Conservation (phyloP, 2,113 vertebrate species). For the crab-eating macaque (Macaca fascicularis) region DNA sequence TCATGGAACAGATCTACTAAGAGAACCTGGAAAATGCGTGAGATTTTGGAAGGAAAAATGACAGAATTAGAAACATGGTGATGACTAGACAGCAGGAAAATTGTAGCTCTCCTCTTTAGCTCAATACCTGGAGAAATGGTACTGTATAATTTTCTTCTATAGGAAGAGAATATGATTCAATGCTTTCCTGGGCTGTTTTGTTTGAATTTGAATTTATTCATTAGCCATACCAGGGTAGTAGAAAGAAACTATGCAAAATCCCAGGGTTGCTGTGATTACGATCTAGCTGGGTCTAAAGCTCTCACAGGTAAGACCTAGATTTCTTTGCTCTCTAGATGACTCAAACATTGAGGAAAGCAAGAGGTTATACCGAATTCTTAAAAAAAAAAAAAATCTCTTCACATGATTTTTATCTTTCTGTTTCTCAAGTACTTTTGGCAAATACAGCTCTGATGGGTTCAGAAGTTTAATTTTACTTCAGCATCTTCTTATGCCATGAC, state of each 20-base stretch:
- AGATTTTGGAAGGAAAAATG: conserved; percentile 29
- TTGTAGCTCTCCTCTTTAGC: neutral
- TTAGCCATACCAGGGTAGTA: neutral
- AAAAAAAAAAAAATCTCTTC: neutral
- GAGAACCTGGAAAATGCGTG: neutral
- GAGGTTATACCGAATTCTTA: neutral
- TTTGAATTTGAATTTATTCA: conserved; percentile 37
- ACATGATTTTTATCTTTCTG: conserved; percentile 24
- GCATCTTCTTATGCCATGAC: neutral
- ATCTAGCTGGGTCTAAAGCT: neutral
- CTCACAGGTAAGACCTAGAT: neutral
- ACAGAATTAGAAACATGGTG: neutral
- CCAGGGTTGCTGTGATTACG: neutral
- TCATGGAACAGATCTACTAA: neutral
- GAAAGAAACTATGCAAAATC: neutral
- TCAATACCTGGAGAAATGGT: neutral
- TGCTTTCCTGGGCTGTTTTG: neutral
- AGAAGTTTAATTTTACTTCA: conserved; percentile 28
- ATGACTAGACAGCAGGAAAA: neutral
- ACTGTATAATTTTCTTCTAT: conserved; percentile 39
- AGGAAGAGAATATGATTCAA: conserved; percentile 30
- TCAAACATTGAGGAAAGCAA: neutral
- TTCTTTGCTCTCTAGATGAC: conserved; percentile 1
- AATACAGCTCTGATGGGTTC: neutral
- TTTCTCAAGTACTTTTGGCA: conserved; percentile 11